Base-by-base conservation (phyloP, 2,797 vertebrate species). In the Enteromius paludinosus region DNA sequence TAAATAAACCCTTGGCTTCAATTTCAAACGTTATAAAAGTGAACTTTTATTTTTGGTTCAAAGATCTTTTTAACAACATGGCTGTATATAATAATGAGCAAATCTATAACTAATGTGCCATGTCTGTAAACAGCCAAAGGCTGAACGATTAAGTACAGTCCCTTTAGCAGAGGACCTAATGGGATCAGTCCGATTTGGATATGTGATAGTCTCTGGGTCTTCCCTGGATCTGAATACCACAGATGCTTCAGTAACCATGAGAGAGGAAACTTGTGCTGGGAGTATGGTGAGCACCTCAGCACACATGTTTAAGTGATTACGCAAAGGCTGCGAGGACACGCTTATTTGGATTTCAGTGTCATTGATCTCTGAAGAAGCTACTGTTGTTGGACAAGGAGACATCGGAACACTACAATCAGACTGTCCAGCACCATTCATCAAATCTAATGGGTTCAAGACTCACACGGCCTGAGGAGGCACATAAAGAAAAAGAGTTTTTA, bases 261-360 rank as follows among this genome's bases (percentile, higher is more conserved):
- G 84, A 85, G 83, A 72, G 81, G 66, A 79, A 41, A 84, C 79
- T 79, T 65, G 83, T 75, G 41, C 52, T 81, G 71, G 83, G 69
- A 85, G 61, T 35, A 68, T 23, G 30, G 45, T 59, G 82, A 88
- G 30, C 69, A 87, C 84, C 83, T 62, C 49, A 49, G 65, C 49
- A 76, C 86, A 91, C 89, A 93, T 89, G 89, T 92, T 93, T 89
- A 87, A 91, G 85, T 87, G 84, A 94, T 93, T 90, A 92, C 80
- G 76, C 86, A 89, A 80, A 89, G 85, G 82, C 85, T 87, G 88
- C 82, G 47, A 85, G 89, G 85, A 87, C 11, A 1, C 52, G 78
- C 89, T 90, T 83, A 90, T 88, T 89, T 89, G 85, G 82, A 90
- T 88, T 90, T 89, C 83, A 79, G 78, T 86, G 83, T 79, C 85